These are phyloP conservation scores for Aphidoletes aphidimyza DNA, from an alignment of 2,888 invertebrate species.

Conservation along the genomic window DNA sequence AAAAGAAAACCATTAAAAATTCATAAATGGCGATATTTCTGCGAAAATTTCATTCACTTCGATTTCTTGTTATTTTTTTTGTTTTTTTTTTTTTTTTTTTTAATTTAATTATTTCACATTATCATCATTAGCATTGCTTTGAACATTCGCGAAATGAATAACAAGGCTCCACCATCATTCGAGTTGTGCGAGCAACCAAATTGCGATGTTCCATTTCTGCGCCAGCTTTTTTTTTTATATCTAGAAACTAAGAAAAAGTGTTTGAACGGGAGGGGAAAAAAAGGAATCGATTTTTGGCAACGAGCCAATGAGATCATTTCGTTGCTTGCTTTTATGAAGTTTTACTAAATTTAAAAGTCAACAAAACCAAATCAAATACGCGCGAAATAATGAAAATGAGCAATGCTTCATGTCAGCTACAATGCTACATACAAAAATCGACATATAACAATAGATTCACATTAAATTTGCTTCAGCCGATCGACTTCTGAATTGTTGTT, in stretches of 20 bases:
- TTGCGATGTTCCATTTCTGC: not conserved
- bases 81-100: too few species aligned
- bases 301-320: not conserved
- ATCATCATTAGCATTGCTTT: not conserved
- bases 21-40: not conserved
- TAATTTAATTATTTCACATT: not conserved
- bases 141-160: not conserved
- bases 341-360: not conserved
- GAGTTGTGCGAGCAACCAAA: not conserved
- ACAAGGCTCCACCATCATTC: not conserved
- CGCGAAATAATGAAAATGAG: not conserved
- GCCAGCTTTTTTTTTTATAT: not conserved
- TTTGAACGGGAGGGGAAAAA: too few species aligned
- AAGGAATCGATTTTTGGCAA: not conserved
- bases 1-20: not conserved
- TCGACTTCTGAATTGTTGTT: not conserved
- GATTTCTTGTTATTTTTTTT: constrained; percentile 16
- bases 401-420: not conserved
- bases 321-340: not conserved
- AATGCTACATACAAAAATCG: too few species aligned
- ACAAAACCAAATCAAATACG: not conserved
- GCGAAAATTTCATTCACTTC: constrained; percentile 49
- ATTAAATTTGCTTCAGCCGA: constrained; percentile 5
- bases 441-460: not conserved
- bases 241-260: not conserved